Conservation (phyloP, 2,113 vertebrate genomes). For the Talpa occidentalis region DNA sequence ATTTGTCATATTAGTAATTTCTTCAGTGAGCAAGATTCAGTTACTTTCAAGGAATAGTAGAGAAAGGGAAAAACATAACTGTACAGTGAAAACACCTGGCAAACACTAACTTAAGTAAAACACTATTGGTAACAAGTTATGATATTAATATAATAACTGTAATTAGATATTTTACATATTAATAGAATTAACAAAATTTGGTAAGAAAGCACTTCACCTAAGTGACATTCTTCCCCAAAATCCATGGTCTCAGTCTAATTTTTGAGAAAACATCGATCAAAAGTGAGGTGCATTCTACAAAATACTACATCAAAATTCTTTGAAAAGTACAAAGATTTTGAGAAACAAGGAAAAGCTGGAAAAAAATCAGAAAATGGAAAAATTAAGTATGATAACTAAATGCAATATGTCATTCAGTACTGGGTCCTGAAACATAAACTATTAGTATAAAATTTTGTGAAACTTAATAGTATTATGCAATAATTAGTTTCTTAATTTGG, state of each 20-base stretch:
- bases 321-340: background rate
- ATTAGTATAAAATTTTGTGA: background rate
- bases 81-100: background rate
- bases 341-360: background rate
- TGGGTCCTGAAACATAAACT: background rate
- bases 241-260: background rate
- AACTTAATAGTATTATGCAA: background rate
- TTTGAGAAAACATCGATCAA: background rate
- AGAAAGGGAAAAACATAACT: background rate
- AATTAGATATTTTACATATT: too few relatives aligned
- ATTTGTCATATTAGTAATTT: background rate
- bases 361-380: background rate
- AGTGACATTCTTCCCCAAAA: background rate
- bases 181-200: background rate
- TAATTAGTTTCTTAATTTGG: slow-evolving; percentile 38
- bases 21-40: background rate
- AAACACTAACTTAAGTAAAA: background rate
- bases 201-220: background rate
- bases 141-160: too few relatives aligned
- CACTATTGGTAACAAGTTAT: background rate
- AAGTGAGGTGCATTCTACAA: background rate
- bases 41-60: background rate
- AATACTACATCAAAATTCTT: background rate
- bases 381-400: background rate
- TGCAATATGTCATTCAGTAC: background rate